Percentiles rank a stretch among this genome's conserved stretches.
phyloP scores from a whole-genome alignment of 2,113 vertebrate species.

The Dicaeum eximium region DNA sequence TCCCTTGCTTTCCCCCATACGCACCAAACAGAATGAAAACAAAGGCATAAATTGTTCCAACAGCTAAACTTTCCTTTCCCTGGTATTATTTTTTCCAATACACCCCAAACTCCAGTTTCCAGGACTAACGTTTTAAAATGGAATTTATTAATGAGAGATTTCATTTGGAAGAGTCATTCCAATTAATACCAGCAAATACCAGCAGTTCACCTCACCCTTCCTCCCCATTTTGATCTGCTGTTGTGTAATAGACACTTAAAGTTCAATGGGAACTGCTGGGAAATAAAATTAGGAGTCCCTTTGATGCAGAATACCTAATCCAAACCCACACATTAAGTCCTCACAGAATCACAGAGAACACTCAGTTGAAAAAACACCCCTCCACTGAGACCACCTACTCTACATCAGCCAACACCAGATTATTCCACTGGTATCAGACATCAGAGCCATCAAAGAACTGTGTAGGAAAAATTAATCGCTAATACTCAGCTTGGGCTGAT shows the following conservation, averaged over 20 bases:
- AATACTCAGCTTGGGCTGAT: not conserved
- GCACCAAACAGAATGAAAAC: not conserved
- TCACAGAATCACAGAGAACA: not conserved
- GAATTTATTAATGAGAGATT: not conserved
- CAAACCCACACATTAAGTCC: not conserved
- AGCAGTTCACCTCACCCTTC: not conserved
- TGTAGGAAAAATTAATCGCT: not conserved
- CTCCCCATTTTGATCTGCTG: not conserved
- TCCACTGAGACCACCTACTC: not conserved
- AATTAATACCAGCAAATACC: not conserved
- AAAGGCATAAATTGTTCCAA: not conserved
- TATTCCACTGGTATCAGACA: not conserved
- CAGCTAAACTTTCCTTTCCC: not conserved
- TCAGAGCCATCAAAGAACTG: not conserved
- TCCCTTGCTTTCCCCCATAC: not conserved
- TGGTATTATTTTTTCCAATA: not conserved
- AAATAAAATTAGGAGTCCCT: not conserved
- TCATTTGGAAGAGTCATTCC: not conserved
- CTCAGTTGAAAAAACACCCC: not conserved
- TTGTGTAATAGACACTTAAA: not conserved
- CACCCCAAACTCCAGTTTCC: not conserved
- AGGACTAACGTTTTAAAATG: not conserved
- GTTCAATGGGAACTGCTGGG: not conserved
- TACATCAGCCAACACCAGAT: not conserved
- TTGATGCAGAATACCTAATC: not conserved